phyloP scores from a whole-genome alignment of 2,888 invertebrate species.

The Protodeltote pygarga region DNA sequence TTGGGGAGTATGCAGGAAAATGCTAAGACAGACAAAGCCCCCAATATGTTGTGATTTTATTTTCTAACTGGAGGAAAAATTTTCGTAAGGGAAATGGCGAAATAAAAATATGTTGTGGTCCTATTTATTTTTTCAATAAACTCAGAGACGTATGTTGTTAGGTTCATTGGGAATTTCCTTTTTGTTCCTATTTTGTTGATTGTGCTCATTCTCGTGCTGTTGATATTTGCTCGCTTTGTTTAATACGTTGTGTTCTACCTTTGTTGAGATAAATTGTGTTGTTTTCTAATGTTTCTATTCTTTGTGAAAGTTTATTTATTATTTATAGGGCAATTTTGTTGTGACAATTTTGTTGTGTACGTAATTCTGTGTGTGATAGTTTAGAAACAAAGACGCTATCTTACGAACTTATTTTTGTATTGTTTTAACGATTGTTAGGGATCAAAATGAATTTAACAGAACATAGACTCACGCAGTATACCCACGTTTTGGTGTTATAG shows the following conservation, averaged over 20 bases:
- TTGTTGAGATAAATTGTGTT: no score
- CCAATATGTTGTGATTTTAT: constrained; percentile 46
- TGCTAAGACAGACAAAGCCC: constrained; percentile 45
- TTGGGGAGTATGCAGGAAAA: constrained; percentile 42
- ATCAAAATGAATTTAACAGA: no score
- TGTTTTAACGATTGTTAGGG: no score
- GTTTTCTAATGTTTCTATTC: no score
- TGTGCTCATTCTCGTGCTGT: background rate
- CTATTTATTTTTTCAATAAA: constrained; percentile 35
- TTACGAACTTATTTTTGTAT: no score
- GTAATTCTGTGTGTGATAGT: no score
- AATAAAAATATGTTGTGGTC: constrained; percentile 32
- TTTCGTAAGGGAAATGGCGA: constrained; percentile 15
- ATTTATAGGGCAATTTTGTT: no score
- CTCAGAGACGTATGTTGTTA: constrained; percentile 15
- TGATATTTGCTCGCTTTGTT: background rate
- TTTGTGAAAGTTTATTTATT: no score
- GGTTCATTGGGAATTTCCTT: constrained; percentile 19
- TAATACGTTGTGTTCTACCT: background rate
- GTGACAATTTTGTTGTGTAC: no score
- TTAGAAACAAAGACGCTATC: no score
- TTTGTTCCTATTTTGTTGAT: constrained; percentile 1
- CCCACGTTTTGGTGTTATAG: no score
- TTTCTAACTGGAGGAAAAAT: constrained; percentile 31
- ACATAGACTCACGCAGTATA: no score